phyloP scores from a whole-genome alignment of 2,888 invertebrate genomes.

The Coleophora deauratella region DNA sequence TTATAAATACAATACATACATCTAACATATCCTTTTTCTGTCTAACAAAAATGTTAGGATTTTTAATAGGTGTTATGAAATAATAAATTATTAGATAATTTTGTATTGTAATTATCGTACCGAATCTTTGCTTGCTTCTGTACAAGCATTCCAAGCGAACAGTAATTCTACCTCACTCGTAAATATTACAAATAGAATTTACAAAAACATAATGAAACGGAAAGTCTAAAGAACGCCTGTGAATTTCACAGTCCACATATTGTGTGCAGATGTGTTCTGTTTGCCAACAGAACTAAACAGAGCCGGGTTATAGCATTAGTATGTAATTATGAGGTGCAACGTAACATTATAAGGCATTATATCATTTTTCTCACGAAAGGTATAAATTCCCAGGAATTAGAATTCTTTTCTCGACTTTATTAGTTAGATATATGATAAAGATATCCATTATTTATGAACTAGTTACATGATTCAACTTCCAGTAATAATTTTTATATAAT shows the following conservation, averaged over 20 bases:
- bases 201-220: slow-evolving; percentile 33
- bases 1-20: too few species aligned
- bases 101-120: too few species aligned
- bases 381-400: slow-evolving; percentile 5
- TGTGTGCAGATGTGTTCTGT: slow-evolving; percentile 35
- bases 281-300: slow-evolving; percentile 4
- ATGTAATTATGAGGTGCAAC: slow-evolving; percentile 3
- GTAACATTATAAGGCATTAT: slow-evolving; percentile 8
- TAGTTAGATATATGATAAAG: slow-evolving; percentile 7
- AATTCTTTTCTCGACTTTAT: slow-evolving; percentile 1
- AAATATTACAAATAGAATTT: too few species aligned
- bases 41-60: too few species aligned
- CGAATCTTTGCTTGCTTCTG: too few species aligned
- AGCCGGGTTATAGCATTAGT: neutral
- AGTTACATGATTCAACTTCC: too few species aligned
- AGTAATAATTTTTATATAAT: too few species aligned
- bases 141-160: too few species aligned
- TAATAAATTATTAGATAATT: too few species aligned
- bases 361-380: slow-evolving; percentile 6
- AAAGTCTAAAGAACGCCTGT: slow-evolving; percentile 53
- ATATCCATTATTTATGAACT: slow-evolving; percentile 2
- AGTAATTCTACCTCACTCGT: too few species aligned
- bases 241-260: slow-evolving; percentile 36
- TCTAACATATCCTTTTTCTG: too few species aligned
- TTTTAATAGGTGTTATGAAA: too few species aligned